Evolutionary conservation across 2,888 invertebrate genomes (phyloP), one percentile per base, ranked within the genome.

Genomic region (Deilephila elpenor): DNA sequence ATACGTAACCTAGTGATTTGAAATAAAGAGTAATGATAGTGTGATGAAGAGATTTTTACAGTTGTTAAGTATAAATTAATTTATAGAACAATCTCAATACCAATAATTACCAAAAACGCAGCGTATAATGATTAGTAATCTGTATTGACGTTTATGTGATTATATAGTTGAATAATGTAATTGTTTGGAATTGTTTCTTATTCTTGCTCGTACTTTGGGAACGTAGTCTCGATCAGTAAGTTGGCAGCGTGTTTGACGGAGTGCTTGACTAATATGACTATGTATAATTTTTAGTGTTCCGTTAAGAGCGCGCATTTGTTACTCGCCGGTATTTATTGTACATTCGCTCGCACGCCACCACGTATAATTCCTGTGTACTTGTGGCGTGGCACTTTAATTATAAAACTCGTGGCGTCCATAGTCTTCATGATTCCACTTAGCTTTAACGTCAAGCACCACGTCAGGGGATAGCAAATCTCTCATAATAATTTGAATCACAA

Each of bases 41-140:
- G 92, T 91, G 93, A 93, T 88, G 93, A 93, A 93, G 94, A 94
- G 94, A 94, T 93, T 94, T 94, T 93, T 94, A 94, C 94, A 93
- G 92, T 93, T 94, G 93, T 94, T 94, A 94, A 94, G 93, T 92
- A 93, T 94, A 94, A 93, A 94, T 93, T 94, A 94, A 94, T 94
- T 94, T 93, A 94, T 94, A 94, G 92, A 93, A 90, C 92, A 93
- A 93, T 94, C 93, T 93, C 93, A 94, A 94, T 94, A 94, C 94
- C 94, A 94, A 94, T 94, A 93, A 93, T 93, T 94, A 94, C 94
- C 94, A 94, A 94, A 94, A 94, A 94, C 86, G 92, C 94, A 93
- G 93, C 93, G 89, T 92, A 89, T 90, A 92, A 89, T 91, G 86
- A 88, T 89, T 93, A 92, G 88, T 90, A 89, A 89, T 89, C 92